Conservation (phyloP, 2,113 vertebrate genomes). For the Neolamprologus caudopunctatus region DNA sequence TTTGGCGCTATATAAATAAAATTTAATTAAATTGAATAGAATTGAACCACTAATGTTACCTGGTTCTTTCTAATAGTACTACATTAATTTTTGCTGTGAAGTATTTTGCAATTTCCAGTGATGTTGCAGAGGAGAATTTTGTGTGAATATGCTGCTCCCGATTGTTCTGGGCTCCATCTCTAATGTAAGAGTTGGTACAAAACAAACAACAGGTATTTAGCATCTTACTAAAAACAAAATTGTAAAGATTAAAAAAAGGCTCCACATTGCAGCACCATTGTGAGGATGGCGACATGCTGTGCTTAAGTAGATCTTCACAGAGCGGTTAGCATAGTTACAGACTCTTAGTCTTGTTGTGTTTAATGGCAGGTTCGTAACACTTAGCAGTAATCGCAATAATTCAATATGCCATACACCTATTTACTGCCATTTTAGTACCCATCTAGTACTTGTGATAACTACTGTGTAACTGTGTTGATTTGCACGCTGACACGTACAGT, state of each 20-base stretch:
- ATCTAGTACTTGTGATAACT: neutral
- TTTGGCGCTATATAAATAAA: neutral
- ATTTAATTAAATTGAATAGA: neutral
- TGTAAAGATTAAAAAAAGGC: neutral
- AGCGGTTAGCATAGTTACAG: neutral
- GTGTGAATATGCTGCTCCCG: neutral
- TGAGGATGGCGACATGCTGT: neutral
- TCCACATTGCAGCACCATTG: neutral
- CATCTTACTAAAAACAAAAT: neutral
- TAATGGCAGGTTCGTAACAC: neutral
- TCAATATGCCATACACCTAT: neutral
- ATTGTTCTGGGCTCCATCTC: neutral
- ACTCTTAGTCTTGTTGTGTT: neutral
- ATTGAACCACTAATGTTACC: neutral
- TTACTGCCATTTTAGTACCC: neutral
- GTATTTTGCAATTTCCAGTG: neutral
- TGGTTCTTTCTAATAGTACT: neutral
- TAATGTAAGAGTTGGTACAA: neutral
- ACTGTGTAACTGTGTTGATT: neutral
- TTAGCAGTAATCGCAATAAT: conserved; percentile 7
- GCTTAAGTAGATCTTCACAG: neutral
- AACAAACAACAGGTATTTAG: neutral
- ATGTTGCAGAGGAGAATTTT: neutral
- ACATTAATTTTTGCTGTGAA: neutral
- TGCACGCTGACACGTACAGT: neutral